Percentiles rank a stretch among this genome's conserved stretches.
Evolutionary conservation across 92 coral and sea anemone species (phyloP).

Genomic region (Metridium senile): DNA sequence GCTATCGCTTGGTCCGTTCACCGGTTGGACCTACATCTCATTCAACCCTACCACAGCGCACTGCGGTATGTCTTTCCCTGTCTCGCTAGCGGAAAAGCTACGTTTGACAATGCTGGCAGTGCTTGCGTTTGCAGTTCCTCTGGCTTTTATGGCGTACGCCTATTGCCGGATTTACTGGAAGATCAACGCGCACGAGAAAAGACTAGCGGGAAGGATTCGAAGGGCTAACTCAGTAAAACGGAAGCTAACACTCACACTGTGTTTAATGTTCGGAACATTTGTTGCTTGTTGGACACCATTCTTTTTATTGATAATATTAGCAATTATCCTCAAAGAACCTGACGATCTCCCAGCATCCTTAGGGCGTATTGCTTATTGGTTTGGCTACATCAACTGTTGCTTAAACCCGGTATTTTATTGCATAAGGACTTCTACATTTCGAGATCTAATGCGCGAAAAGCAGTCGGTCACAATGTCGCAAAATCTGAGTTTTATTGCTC

Average conservation of each 20-base stretch:
- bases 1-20: slow-evolving; percentile 72
- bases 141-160: slow-evolving; percentile 67
- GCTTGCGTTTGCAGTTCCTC: slow-evolving; percentile 61
- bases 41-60: slow-evolving; percentile 82
- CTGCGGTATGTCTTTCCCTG: slow-evolving; percentile 82
- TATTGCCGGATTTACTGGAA: slow-evolving; percentile 66
- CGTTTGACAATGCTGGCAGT: slow-evolving; percentile 68
- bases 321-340: slow-evolving; percentile 42
- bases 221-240: slow-evolving; percentile 43
- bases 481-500: neutral
- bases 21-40: slow-evolving; percentile 66
- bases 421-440: slow-evolving; percentile 66
- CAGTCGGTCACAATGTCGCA: slow-evolving; percentile 29
- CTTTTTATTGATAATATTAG: slow-evolving; percentile 61
- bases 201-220: slow-evolving; percentile 26
- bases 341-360: slow-evolving; percentile 52
- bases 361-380: slow-evolving; percentile 85
- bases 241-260: slow-evolving; percentile 70
- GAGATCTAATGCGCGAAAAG: slow-evolving; percentile 54
- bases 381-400: slow-evolving; percentile 82
- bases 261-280: slow-evolving; percentile 82
- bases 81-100: slow-evolving; percentile 49
- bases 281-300: slow-evolving; percentile 83
- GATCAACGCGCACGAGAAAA: slow-evolving; percentile 61
- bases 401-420: slow-evolving; percentile 82